Evolutionary conservation across 2,797 vertebrate species (phyloP).

Genomic region (Prionace glauca): DNA sequence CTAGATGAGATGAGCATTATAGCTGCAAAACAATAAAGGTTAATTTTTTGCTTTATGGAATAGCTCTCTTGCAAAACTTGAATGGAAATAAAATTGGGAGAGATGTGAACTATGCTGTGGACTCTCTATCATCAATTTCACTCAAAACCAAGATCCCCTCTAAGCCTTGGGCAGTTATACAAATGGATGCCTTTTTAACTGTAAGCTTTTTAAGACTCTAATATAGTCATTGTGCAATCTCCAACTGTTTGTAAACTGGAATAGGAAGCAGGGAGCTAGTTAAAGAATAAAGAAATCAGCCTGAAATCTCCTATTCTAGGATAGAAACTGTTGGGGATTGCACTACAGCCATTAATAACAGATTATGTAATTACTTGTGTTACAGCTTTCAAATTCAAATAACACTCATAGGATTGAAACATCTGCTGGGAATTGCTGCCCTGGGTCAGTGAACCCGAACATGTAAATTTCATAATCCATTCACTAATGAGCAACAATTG

Average conservation of each 20-base stretch:
- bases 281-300: constrained; percentile 6
- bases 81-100: neutral
- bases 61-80: neutral
- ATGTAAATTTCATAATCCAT: constrained; percentile 30
- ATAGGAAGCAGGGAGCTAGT: neutral
- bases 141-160: neutral
- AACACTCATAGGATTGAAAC: neutral
- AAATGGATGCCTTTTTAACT: neutral
- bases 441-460: neutral
- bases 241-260: neutral
- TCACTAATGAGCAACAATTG: constrained; percentile 22
- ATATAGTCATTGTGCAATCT: neutral
- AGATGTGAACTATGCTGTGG: neutral
- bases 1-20: neutral
- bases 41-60: neutral
- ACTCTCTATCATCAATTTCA: neutral
- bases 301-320: neutral
- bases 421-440: neutral
- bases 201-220: neutral
- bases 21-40: neutral
- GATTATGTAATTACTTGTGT: constrained; percentile 33
- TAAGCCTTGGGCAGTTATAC: neutral
- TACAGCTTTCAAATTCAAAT: constrained; percentile 31
- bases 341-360: neutral
- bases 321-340: neutral